A percentile compares a stretch with the other conserved stretches of the same genome.
Evolutionary conservation across 1,140 invertebrate genomes (phyloP).

Genomic region (Drosophila paulistorum): DNA sequence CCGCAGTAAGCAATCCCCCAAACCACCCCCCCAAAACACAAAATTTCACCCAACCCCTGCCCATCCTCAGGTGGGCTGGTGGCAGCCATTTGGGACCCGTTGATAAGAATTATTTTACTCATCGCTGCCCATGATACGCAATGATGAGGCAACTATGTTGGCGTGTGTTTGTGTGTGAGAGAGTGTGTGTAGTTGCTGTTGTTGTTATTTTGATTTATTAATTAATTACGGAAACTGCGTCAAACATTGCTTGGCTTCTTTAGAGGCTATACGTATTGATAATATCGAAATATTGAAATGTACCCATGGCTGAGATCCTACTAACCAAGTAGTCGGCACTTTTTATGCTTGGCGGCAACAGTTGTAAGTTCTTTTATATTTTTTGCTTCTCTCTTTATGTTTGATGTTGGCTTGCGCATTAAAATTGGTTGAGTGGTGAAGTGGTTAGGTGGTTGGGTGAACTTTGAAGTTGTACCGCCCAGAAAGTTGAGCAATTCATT

Average conservation of each 20-base stretch:
- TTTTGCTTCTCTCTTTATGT: conserved; percentile 37
- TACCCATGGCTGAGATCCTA: conserved; percentile 35
- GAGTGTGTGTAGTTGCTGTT: conserved; percentile 40
- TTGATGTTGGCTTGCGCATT: conserved; percentile 46
- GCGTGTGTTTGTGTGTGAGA: conserved; percentile 2
- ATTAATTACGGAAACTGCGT: conserved; percentile 78
- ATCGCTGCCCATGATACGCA: conserved; percentile 21
- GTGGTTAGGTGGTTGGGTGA: conserved; percentile 13
- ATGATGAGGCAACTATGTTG: conserved; percentile 58
- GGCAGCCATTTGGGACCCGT: conserved; percentile 51
- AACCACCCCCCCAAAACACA: not conserved
- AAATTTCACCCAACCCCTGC: not conserved
- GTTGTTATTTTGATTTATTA: conserved; percentile 73
- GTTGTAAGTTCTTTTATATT: conserved; percentile 47
- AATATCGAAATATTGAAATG: conserved; percentile 32
- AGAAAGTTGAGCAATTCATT: conserved; percentile 38
- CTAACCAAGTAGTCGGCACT: conserved; percentile 39
- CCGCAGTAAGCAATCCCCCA: conserved; percentile 21
- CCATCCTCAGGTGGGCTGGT: conserved; percentile 1
- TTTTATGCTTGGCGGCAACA: conserved; percentile 51
- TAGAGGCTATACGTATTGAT: conserved; percentile 55
- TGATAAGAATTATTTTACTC: conserved; percentile 57
- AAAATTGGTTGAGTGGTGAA: not conserved
- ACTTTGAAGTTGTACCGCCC: conserved; percentile 61
- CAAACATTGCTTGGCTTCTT: conserved; percentile 42